Evolutionary conservation across 2,797 vertebrate genomes (phyloP), one percentile per base, ranked within the genome.

Genomic region (Rhabdophis nuchalis): DNA sequence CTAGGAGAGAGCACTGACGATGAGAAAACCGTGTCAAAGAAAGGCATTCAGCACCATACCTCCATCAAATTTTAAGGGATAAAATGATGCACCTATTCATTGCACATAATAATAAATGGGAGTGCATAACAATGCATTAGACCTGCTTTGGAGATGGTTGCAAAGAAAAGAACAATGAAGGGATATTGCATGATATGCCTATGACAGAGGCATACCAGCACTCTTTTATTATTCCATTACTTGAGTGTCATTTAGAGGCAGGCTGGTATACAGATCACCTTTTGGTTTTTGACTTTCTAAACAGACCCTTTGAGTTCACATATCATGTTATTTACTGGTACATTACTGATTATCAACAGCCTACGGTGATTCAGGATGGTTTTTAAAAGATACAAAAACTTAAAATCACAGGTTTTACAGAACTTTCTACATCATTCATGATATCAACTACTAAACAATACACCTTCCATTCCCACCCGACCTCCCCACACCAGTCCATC

Each of bases 331-430:
- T 93, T 86, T 46, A 46, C 46, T 5, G 46, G 46, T 92, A 89
- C 86, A 89, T 92, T 94, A 94, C 92, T 93, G 94, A 85, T 95
- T 93, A 94, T 4, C n/a, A 72, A 58, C 93, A 90, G 91, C 92
- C 95, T 93, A 93, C 64, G 86, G 90, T 4, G 56, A 91, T 86
- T 2, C 85, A 58, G 92, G 91, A 93, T 93, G 92, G 93, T 88
- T 6, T 89, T 0, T 88, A 0, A n/a, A 23, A 0, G 0, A 1
- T 58, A 5, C 3, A 93, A n/a, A 64, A 3, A 93, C 41, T 72
- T 72, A 72, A 72, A 72, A 72, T 3, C n/a, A 16, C 14, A 72
- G n/a, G n/a, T 32, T 72, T 72, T n/a, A n/a, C 85, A 11, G 4
- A 23, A 16, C 57, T 56, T 53, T 46, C 36, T 57, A 32, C 16